These are phyloP conservation scores for Oxystoma pomonae DNA, from an alignment of 2,888 invertebrate genomes.

Conservation along the genomic window DNA sequence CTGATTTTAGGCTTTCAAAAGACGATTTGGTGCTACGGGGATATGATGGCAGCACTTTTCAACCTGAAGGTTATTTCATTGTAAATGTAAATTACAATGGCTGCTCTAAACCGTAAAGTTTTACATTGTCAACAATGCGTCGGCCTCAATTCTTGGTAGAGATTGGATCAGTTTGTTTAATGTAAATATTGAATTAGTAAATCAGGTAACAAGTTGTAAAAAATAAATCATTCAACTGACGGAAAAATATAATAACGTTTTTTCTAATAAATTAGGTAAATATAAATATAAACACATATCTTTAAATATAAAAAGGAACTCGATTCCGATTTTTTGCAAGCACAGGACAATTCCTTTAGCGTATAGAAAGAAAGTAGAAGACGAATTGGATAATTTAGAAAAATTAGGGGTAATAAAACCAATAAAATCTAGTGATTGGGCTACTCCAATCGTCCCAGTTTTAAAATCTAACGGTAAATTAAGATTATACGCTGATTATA, in stretches of 20 bases:
- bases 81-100: too few species aligned
- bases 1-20: too few species aligned
- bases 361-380: neutral
- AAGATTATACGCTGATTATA: neutral
- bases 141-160: neutral
- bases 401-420: neutral
- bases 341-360: neutral
- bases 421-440: neutral
- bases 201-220: neutral
- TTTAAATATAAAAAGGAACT: slow-evolving; percentile 5
- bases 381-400: neutral
- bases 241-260: neutral
- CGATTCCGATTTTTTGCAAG: slow-evolving; percentile 17
- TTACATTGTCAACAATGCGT: neutral
- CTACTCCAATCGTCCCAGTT: neutral
- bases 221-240: neutral
- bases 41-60: neutral
- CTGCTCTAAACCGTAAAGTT: neutral
- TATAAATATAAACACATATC: slow-evolving; percentile 15
- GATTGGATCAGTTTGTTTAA: neutral
- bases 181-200: neutral
- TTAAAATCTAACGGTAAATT: neutral
- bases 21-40: too few species aligned
- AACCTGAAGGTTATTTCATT: neutral
- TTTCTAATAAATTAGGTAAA: slow-evolving; percentile 15